These are phyloP conservation scores for Mobula hypostoma DNA, from an alignment of 2,113 vertebrate genomes.

Conservation along the genomic window DNA sequence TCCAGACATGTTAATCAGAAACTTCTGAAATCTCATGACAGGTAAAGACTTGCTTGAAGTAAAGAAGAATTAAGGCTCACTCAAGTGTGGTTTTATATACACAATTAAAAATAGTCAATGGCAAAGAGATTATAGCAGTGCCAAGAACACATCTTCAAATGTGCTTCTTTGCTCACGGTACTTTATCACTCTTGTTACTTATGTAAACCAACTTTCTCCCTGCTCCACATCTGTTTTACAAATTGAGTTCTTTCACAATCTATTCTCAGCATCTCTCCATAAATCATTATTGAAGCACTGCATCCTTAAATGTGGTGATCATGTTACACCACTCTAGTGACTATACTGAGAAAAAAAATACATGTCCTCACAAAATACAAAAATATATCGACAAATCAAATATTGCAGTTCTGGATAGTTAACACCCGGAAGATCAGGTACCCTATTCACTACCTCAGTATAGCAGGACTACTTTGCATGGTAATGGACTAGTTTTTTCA, in stretches of 20 bases:
- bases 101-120: background rate
- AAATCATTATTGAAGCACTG: background rate
- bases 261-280: background rate
- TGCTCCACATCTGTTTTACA: background rate
- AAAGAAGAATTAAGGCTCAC: background rate
- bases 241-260: background rate
- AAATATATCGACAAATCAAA: background rate
- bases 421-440: background rate
- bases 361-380: background rate
- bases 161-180: background rate
- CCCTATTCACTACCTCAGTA: too few species aligned
- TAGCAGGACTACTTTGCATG: too few species aligned
- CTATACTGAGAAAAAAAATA: background rate
- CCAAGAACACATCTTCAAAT: background rate
- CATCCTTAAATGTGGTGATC: background rate
- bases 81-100: background rate
- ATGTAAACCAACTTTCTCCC: background rate
- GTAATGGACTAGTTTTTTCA: too few species aligned
- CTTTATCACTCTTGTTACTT: background rate
- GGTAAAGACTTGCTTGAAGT: background rate
- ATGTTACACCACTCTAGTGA: background rate
- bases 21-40: background rate
- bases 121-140: background rate
- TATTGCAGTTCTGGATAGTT: background rate
- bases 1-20: background rate